Base-by-base conservation (phyloP, 2,888 invertebrate species). In the Zhuqinia jingwanae region DNA sequence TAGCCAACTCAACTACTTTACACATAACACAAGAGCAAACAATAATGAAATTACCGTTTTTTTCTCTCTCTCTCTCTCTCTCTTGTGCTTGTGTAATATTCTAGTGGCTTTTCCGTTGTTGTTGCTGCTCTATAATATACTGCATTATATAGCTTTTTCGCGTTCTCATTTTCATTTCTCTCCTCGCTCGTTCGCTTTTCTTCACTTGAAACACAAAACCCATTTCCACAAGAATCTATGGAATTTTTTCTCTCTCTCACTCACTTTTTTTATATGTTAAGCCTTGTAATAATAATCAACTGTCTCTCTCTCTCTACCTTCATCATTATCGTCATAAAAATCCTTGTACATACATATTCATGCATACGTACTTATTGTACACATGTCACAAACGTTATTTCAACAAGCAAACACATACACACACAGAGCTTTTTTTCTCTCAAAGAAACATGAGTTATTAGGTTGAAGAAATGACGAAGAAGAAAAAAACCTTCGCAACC, bases 221-320 rank as follows among this genome's bases (percentile, higher is more conserved):
- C 82, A 73, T 73, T 82, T 75, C 75, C 56, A 42, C 58, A 82
- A 70, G 42, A 75, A 82, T 82, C 50, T 63, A 13, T 50, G 82
- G 75, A 82, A 82, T 75, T 58, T 75, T n/a, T n/a, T 70, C 70
- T 68, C n/a, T 63, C 36, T 53, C 6, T 36, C 17, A 8, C 36
- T 20, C 1, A 10, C 22, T 76, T 76, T 56, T n/a, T n/a, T n/a
- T n/a, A n/a, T 76, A 56, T 75, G 50, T 56, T 27, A 27, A 15
- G 25, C 25, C 47, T 50, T 70, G 22, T 25, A 56, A 73, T 30
- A 76, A 11, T 56, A 42, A 76, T 53, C 27, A 76, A 56, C 17
- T 76, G 17, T 36, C 15, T 11, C 17, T 65, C 22, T 17, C 11
- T 6, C 11, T 27, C 13, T 8, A 60, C 60, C 17, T 15, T 17